phyloP scores from a whole-genome alignment of 2,888 invertebrate species.

The Pharmacophagus antenor region DNA sequence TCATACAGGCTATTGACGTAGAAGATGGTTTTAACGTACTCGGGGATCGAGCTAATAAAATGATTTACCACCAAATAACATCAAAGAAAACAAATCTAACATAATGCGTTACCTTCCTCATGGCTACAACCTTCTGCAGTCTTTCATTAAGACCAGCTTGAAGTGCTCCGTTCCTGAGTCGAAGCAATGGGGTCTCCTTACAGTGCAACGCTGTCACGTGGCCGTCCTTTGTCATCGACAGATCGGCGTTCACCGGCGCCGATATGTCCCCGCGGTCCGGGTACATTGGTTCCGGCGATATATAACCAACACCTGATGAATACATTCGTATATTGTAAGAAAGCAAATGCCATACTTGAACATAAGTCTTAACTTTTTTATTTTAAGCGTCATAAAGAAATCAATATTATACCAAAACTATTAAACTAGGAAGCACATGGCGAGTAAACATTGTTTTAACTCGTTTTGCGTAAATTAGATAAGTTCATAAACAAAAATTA shows the following conservation, averaged over 20 bases:
- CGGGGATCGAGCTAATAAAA: too few species aligned
- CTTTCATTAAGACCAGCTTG: conserved; percentile 83
- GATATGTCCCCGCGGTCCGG: conserved; percentile 76
- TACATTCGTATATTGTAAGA: neutral
- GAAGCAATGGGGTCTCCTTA: conserved; percentile 73
- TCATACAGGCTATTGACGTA: too few species aligned
- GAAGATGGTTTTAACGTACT: too few species aligned
- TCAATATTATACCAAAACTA: too few species aligned
- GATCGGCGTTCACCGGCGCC: conserved; percentile 59
- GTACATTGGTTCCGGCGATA: conserved; percentile 84
- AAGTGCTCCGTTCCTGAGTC: conserved; percentile 85
- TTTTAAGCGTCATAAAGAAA: too few species aligned
- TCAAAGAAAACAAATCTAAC: too few species aligned
- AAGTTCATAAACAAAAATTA: too few species aligned
- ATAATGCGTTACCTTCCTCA: conserved; percentile 60
- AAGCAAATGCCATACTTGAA: neutral
- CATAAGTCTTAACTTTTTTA: too few species aligned
- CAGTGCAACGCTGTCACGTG: conserved; percentile 40
- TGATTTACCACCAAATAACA: too few species aligned
- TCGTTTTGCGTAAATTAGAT: too few species aligned
- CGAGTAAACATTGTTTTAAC: too few species aligned
- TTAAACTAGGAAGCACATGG: too few species aligned
- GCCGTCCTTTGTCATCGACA: conserved; percentile 51
- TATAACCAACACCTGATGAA: conserved; percentile 73
- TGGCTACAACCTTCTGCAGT: conserved; percentile 76